A percentile compares a stretch with the other conserved stretches of the same genome.
Conservation (phyloP, 2,888 invertebrate species). For the Noctua janthina region DNA sequence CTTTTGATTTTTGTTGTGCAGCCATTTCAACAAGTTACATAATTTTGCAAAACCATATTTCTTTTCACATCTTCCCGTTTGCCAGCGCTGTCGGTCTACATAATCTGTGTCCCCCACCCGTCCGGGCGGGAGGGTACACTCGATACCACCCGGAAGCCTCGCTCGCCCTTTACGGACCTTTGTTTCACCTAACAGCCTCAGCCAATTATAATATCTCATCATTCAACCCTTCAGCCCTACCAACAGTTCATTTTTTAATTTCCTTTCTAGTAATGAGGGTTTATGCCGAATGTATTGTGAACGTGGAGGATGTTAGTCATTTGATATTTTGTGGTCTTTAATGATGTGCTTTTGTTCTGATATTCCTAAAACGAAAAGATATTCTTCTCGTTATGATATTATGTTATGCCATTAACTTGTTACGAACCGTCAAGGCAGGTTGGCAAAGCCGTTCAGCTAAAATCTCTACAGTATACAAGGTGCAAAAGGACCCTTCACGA, state of each 20-base stretch:
- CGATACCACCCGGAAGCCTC: slow-evolving; percentile 78
- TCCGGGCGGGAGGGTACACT: slow-evolving; percentile 75
- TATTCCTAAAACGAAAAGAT: neutral
- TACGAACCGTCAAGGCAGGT: neutral
- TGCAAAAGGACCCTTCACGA: too few relatives aligned
- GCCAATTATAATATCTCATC: slow-evolving; percentile 72
- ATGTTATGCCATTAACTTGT: neutral
- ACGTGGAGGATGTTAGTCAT: slow-evolving; percentile 21
- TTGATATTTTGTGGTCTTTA: slow-evolving; percentile 11
- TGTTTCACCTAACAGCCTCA: slow-evolving; percentile 80
- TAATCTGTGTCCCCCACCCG: slow-evolving; percentile 73
- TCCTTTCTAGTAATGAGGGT: slow-evolving; percentile 52
- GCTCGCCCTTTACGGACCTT: slow-evolving; percentile 86
- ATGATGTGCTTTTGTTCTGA: neutral
- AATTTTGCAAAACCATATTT: neutral
- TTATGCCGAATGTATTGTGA: slow-evolving; percentile 35
- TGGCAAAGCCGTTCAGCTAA: neutral
- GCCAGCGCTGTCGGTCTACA: slow-evolving; percentile 35
- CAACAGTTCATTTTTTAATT: slow-evolving; percentile 62
- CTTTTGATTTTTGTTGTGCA: neutral
- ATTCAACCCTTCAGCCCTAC: slow-evolving; percentile 68
- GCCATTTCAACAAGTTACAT: neutral
- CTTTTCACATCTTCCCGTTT: neutral
- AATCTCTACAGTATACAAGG: neutral
- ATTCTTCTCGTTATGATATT: neutral